A percentile compares a stretch with the other conserved stretches of the same genome.
These are phyloP conservation scores for Belgica antarctica DNA, from an alignment of 2,888 invertebrate species.

Conservation along the genomic window DNA sequence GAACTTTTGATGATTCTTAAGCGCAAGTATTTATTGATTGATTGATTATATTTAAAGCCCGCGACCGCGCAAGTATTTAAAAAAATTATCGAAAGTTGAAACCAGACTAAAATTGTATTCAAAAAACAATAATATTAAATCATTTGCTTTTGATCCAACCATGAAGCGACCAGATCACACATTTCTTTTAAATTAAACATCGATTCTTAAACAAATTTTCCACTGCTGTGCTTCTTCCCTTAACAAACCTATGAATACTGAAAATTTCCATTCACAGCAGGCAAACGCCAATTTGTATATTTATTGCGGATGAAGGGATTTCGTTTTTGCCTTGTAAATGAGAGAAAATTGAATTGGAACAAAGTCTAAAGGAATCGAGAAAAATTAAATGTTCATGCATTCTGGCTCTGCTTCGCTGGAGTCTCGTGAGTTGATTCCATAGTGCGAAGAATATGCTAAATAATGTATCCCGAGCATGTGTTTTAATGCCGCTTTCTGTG, in stretches of 20 bases:
- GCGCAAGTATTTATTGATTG: no score
- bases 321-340: slow-evolving; percentile 19
- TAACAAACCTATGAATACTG: not conserved
- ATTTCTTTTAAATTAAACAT: not conserved
- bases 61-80: no score
- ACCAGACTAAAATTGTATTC: no score
- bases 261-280: slow-evolving; percentile 24
- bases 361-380: slow-evolving; percentile 10
- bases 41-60: no score
- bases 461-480: slow-evolving; percentile 24
- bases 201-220: not conserved
- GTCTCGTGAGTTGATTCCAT: slow-evolving; percentile 11
- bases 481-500: no score
- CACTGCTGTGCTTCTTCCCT: not conserved
- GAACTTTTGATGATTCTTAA: no score
- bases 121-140: no score
- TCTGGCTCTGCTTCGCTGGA: not conserved
- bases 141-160: no score
- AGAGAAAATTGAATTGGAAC: slow-evolving; percentile 35
- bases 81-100: no score
- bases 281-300: slow-evolving; percentile 29
- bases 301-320: slow-evolving; percentile 33
- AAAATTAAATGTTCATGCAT: slow-evolving; percentile 24
- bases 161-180: no score
- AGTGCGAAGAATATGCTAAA: slow-evolving; percentile 24